Evolutionary conservation across 2,888 invertebrate species (phyloP).

Genomic region (Amitus sp.): DNA sequence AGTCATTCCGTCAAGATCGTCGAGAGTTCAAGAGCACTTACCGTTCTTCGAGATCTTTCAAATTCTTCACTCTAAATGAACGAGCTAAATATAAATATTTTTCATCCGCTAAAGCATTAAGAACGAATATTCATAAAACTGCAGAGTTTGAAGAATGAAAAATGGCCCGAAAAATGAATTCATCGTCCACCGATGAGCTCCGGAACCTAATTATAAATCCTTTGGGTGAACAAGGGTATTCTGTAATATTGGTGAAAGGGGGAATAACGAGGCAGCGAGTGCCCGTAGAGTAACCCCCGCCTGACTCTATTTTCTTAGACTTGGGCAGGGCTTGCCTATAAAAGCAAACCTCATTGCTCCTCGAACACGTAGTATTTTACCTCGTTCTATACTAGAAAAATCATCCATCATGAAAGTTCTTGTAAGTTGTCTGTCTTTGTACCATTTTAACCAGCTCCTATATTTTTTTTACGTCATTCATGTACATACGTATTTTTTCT

Average conservation of each 20-base stretch:
- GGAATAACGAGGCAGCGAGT: slow-evolving; percentile 50
- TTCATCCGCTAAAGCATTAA: too few relatives aligned
- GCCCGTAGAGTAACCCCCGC: slow-evolving; percentile 54
- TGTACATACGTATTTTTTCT: too few relatives aligned
- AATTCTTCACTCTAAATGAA: too few relatives aligned
- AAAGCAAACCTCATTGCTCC: slow-evolving; percentile 62
- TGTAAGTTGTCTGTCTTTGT: slow-evolving; percentile 53
- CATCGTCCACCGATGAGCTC: too few relatives aligned
- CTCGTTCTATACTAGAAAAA: slow-evolving; percentile 60
- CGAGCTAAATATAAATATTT: too few relatives aligned
- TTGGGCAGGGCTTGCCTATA: slow-evolving; percentile 62
- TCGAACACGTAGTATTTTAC: slow-evolving; percentile 60
- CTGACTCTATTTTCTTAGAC: slow-evolving; percentile 50
- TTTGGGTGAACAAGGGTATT: slow-evolving; percentile 46
- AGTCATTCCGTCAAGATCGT: neutral
- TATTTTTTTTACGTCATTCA: too few relatives aligned
- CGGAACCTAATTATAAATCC: too few relatives aligned
- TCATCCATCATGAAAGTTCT: slow-evolving; percentile 61
- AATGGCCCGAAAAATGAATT: too few relatives aligned
- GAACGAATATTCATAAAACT: too few relatives aligned
- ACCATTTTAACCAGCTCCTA: neutral
- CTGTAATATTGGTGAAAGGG: slow-evolving; percentile 59
- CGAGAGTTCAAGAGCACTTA: neutral
- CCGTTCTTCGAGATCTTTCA: too few relatives aligned
- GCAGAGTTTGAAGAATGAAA: too few relatives aligned